Evolutionary conservation across 1,140 invertebrate genomes (phyloP).

Genomic region (Papilio helenus): DNA sequence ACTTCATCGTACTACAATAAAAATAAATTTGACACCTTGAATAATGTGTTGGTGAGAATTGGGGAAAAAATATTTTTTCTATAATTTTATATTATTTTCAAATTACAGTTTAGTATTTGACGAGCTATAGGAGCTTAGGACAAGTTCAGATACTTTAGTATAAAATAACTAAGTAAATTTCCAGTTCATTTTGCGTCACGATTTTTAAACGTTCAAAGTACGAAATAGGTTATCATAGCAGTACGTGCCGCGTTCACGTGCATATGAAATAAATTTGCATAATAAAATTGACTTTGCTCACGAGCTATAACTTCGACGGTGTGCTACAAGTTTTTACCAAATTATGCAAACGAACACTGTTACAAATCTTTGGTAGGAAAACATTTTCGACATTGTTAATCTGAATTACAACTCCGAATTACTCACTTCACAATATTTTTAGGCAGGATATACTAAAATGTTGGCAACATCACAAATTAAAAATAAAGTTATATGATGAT

Average conservation of each 20-base stretch:
- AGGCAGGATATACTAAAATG: no score
- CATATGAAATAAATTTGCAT: constrained; percentile 31
- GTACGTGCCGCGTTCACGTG: constrained; percentile 13
- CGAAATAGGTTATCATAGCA: constrained; percentile 22
- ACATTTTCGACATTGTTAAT: neutral
- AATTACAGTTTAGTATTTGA: no score
- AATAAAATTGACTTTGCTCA: constrained; percentile 33
- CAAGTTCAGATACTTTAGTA: no score
- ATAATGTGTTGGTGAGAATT: no score
- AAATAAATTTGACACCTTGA: no score
- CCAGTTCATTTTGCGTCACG: neutral
- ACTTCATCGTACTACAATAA: no score
- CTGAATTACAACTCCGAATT: neutral
- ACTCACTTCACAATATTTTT: neutral
- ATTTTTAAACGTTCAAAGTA: constrained; percentile 24
- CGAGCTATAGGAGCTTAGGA: no score
- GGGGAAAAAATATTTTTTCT: no score
- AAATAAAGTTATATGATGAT: no score
- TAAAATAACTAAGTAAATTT: neutral
- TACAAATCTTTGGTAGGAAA: neutral
- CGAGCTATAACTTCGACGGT: neutral
- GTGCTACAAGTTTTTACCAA: constrained; percentile 15
- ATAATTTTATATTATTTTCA: no score
- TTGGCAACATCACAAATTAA: no score
- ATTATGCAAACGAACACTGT: constrained; percentile 5